These are phyloP conservation scores for Germaria angustata DNA, from an alignment of 2,888 invertebrate genomes.

Conservation along the genomic window DNA sequence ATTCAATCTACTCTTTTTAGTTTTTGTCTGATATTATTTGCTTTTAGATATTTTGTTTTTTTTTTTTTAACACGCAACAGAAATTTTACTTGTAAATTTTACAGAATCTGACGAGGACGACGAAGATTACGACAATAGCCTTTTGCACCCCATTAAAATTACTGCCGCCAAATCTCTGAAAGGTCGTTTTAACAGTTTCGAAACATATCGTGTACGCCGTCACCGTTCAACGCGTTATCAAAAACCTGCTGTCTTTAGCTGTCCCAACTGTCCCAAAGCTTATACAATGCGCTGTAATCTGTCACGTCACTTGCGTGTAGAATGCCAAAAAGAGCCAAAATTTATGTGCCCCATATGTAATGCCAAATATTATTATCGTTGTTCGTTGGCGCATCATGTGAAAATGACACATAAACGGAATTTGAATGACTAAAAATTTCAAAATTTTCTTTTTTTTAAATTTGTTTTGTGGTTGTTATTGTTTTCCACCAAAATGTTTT, in stretches of 20 bases:
- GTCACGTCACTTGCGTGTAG: conserved; percentile 80
- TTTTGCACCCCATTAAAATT: conserved; percentile 18
- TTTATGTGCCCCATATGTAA: conserved; percentile 79
- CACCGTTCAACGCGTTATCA: conserved; percentile 21
- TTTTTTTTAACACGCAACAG: conserved; percentile 10
- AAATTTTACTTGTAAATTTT: conserved; percentile 21
- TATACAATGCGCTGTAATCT: conserved; percentile 78
- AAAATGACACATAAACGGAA: conserved; percentile 45
- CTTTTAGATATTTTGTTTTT: background rate
- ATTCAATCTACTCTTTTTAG: conserved; percentile 62
- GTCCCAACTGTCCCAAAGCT: conserved; percentile 61
- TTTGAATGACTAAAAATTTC: background rate
- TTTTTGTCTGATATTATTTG: conserved; percentile 33
- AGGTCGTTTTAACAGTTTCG: background rate
- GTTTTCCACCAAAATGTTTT: no score
- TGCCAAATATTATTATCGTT: conserved; percentile 73
- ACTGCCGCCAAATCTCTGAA: conserved; percentile 4
- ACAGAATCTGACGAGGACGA: conserved; percentile 10
- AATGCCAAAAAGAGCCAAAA: conserved; percentile 81
- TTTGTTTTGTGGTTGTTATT: no score
- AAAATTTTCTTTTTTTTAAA: background rate
- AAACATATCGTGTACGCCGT: background rate
- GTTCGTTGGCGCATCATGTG: conserved; percentile 68
- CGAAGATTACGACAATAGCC: background rate
- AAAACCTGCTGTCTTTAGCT: conserved; percentile 22